Base-by-base conservation (phyloP, 2,113 vertebrate genomes). In the Peromyscus maniculatus region DNA sequence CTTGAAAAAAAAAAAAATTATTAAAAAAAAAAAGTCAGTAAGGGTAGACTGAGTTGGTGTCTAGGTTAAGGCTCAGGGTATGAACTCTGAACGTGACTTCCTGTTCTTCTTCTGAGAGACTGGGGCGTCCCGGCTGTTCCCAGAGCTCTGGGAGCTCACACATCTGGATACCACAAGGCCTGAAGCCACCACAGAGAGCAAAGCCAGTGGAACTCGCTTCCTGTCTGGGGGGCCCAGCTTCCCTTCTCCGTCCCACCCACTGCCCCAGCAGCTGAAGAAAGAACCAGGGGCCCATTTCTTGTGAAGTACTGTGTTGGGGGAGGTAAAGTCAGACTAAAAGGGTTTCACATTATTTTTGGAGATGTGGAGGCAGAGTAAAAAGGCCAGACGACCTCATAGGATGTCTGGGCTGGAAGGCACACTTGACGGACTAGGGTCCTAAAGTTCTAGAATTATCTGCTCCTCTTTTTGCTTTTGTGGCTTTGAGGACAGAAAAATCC, bases 201-300 rank as follows among this genome's bases (percentile, higher is more conserved):
- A 57, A 3, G n/a, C 62, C 12, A 36, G 15, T 31, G 52, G n/a
- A 74, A 17, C 22, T 0, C 17, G 33, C 71, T 67, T 87, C 57
- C 43, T 71, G 49, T 21, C 80, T 7, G 1, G 2, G 5, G 5
- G 59, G 74, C 8, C n/a, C 26, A 0, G 57, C 62, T 66, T 24
- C 62, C 77, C 24, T 28, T 89, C 33, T 39, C 19, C 28, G 91
- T 16, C 36, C 59, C 43, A 0, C 55, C 71, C 36, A 13, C 13
- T 0, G 5, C 66, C 0, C 0, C 43, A 36, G 31, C 5, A 62
- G 43, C 75, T 7, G n/a, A 46, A 26, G 3, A 57, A 1, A 0
- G 3, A 2, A n/a, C 21, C 9, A 64, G 33, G 4, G 3, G 15
- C 6, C 46, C 36, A 46, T 6, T n/a, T 28, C 36, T 71, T 24